Percentiles rank a stretch among this genome's conserved stretches.
Evolutionary conservation across 2,888 invertebrate species (phyloP).

Genomic region (Erebia palarica): DNA sequence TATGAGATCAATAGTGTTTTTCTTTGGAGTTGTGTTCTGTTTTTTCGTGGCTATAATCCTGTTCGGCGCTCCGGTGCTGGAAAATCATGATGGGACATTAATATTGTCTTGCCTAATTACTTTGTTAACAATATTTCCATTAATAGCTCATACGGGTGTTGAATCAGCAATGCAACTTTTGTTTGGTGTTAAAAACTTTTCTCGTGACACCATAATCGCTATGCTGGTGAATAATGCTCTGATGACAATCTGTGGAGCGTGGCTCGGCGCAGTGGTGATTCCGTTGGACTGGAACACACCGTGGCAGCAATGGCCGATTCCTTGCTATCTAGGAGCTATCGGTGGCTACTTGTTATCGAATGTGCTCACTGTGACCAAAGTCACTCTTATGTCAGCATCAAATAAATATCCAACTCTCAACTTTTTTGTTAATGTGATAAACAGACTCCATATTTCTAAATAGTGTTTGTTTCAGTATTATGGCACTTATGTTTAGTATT

Average conservation of each 20-base stretch:
- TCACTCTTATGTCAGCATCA: constrained; percentile 62
- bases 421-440: constrained; percentile 58
- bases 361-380: constrained; percentile 77
- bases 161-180: constrained; percentile 80
- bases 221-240: constrained; percentile 83
- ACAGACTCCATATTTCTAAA: constrained; percentile 58
- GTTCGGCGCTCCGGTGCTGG: constrained; percentile 86
- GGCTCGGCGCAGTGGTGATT: constrained; percentile 92
- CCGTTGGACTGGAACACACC: constrained; percentile 95
- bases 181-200: constrained; percentile 74
- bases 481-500: constrained; percentile 3
- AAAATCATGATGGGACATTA: constrained; percentile 85
- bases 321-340: constrained; percentile 86
- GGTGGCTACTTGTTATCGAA: constrained; percentile 83
- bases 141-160: constrained; percentile 83
- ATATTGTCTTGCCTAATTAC: constrained; percentile 85
- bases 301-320: constrained; percentile 93
- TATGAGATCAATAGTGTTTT: constrained; percentile 73
- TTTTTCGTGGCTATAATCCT: constrained; percentile 84
- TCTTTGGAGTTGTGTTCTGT: constrained; percentile 70
- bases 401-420: constrained; percentile 64
- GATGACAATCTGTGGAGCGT: constrained; percentile 87
- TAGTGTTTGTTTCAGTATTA: constrained; percentile 37
- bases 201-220: constrained; percentile 77
- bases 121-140: constrained; percentile 84